Evolutionary conservation across 2,888 invertebrate genomes (phyloP).

Genomic region (Rhagonycha fulva): DNA sequence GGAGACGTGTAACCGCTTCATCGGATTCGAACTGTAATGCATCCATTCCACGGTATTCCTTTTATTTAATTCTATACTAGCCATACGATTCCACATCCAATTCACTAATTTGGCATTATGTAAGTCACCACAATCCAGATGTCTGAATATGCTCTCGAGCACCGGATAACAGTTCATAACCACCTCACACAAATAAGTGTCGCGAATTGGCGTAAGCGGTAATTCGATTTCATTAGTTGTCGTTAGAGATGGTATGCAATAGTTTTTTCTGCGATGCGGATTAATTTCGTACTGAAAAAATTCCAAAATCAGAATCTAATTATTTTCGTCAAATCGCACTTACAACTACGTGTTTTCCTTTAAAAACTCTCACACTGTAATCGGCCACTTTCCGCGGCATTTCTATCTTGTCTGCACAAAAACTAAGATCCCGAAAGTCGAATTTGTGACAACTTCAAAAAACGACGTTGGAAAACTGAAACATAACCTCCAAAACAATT

Average conservation of each 20-base stretch:
- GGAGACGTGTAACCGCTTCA: not conserved
- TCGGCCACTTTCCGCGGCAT: not conserved
- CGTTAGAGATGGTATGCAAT: not conserved
- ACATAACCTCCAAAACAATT: not conserved
- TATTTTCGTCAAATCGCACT: not conserved
- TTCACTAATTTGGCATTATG: not conserved
- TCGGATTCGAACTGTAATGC: not conserved
- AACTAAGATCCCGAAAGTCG: not conserved
- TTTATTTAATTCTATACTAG: not conserved
- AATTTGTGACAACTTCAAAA: not conserved
- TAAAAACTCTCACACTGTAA: not conserved
- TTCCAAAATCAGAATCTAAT: not conserved
- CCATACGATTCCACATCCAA: not conserved
- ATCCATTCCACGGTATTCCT: not conserved
- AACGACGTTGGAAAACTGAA: not conserved
- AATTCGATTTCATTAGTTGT: not conserved
- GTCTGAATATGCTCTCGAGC: not conserved
- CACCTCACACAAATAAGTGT: not conserved
- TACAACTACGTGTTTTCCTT: not conserved
- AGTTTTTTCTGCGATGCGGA: not conserved
- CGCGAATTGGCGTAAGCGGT: not conserved
- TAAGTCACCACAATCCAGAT: not conserved
- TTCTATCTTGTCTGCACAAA: not conserved
- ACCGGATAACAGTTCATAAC: not conserved
- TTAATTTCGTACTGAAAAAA: not conserved